Conservation (phyloP, 2,113 vertebrate species). For the Ophthalmolycus amberensis region DNA sequence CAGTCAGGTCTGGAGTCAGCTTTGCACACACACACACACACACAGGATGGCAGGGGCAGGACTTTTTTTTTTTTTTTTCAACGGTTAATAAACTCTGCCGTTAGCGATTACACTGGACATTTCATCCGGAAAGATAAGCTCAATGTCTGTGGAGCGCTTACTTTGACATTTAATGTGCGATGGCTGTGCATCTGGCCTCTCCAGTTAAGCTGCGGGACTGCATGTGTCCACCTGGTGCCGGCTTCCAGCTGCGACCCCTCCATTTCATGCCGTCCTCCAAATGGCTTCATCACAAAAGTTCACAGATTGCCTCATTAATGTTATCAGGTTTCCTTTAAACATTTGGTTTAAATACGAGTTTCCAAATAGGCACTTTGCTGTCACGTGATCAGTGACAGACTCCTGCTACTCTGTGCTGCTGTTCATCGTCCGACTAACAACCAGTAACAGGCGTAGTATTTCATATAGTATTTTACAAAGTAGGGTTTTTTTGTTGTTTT, state of each 20-base stretch:
- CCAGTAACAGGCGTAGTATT: background rate
- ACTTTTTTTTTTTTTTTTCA: background rate
- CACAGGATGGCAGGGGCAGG: background rate
- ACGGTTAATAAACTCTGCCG: background rate
- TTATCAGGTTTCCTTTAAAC: no score
- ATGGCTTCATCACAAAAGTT: no score
- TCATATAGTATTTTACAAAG: background rate
- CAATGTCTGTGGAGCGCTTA: background rate
- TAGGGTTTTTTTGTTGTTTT: background rate
- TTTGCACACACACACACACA: background rate
- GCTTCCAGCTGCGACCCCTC: no score
- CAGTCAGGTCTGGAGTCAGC: slow-evolving; percentile 55
- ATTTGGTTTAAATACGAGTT: no score
- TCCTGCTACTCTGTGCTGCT: background rate
- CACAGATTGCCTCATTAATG: no score
- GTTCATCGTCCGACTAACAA: background rate
- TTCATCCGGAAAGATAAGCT: background rate
- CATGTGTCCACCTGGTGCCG: background rate
- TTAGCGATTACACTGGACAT: background rate
- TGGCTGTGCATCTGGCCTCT: background rate
- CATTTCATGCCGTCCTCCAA: no score
- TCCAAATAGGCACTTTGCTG: no score
- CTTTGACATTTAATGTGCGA: background rate
- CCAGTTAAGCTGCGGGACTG: background rate
- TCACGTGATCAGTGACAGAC: no score